phyloP scores from a whole-genome alignment of 2,888 invertebrate species.

The Nemoura dubitans region DNA sequence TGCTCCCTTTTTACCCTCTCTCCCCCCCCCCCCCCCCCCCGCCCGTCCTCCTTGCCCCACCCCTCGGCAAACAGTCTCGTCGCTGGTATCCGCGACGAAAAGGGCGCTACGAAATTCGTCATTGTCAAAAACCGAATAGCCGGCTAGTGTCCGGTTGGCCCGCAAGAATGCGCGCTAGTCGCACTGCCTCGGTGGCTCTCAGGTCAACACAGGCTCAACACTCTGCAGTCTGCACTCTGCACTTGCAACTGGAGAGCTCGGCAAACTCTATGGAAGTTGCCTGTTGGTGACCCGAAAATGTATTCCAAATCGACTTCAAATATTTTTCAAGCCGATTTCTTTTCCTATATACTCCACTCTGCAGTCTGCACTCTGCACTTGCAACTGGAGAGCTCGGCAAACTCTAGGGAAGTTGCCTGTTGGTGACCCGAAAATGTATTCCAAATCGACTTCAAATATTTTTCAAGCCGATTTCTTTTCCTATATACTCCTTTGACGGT shows the following conservation, averaged over 20 bases:
- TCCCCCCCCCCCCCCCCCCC: not conserved
- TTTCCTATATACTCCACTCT: too few relatives aligned
- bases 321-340: not conserved
- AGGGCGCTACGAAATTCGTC: conserved; percentile 40
- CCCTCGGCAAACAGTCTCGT: not conserved
- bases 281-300: too few relatives aligned
- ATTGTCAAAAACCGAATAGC: conserved; percentile 46
- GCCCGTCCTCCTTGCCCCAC: not conserved
- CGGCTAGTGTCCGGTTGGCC: not conserved
- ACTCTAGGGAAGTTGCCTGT: too few relatives aligned
- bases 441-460: not conserved
- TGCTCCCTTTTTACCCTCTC: conserved; percentile 35
- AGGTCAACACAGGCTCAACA: too few relatives aligned
- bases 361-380: too few relatives aligned
- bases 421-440: too few relatives aligned
- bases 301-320: not conserved
- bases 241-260: too few relatives aligned
- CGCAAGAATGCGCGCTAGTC: not conserved
- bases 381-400: too few relatives aligned
- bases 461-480: not conserved
- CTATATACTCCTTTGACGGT: not conserved
- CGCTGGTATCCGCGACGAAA: conserved; percentile 31
- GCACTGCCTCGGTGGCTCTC: too few relatives aligned
- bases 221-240: too few relatives aligned
- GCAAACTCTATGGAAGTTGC: too few relatives aligned